These are phyloP conservation scores for Cephalotes varians DNA, from an alignment of 2,888 invertebrate genomes.

Conservation along the genomic window DNA sequence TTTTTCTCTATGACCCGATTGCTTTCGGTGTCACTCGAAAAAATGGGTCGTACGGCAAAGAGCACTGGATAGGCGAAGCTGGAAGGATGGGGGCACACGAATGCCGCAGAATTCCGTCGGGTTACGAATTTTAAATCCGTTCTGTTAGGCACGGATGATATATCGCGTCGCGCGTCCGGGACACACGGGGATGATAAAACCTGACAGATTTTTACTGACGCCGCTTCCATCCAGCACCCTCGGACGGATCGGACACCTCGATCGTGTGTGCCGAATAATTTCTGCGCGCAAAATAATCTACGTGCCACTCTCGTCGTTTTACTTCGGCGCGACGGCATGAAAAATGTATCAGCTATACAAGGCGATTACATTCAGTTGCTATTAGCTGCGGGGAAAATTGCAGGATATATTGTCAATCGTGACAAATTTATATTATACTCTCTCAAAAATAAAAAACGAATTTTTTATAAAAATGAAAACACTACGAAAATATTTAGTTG, in stretches of 20 bases:
- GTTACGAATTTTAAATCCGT: constrained; percentile 40
- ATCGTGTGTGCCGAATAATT: constrained; percentile 24
- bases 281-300: neutral
- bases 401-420: neutral
- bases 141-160: constrained; percentile 30
- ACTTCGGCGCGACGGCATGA: neutral
- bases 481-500: neutral
- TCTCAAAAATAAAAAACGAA: neutral
- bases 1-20: constrained; percentile 41
- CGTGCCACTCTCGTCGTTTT: neutral
- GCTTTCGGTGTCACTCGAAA: constrained; percentile 6
- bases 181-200: constrained; percentile 41
- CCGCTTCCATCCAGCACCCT: constrained; percentile 4
- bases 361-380: neutral
- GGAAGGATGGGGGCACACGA: neutral
- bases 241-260: constrained; percentile 39
- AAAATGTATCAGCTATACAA: constrained; percentile 1
- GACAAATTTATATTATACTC: neutral
- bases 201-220: constrained; percentile 44
- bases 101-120: neutral
- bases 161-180: constrained; percentile 35
- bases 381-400: neutral
- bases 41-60: constrained; percentile 38
- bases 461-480: neutral
- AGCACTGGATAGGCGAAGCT: neutral